A percentile compares a stretch with the other conserved stretches of the same genome.
These are phyloP conservation scores for Zaprionus ghesquierei DNA, from an alignment of 1,140 invertebrate genomes.

Conservation along the genomic window DNA sequence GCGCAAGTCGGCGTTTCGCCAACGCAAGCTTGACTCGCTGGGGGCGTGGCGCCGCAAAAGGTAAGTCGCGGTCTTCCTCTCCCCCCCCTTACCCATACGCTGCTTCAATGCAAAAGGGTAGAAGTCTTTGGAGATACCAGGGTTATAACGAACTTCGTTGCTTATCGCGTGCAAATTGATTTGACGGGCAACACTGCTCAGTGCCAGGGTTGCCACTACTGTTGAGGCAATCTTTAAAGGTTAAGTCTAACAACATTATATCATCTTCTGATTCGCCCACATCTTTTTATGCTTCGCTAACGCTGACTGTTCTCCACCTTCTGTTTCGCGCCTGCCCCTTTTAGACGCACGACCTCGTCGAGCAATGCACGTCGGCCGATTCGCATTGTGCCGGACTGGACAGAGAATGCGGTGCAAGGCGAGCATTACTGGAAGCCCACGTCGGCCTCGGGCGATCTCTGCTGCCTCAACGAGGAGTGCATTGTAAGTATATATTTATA, in stretches of 20 bases:
- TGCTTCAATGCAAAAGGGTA: too few species aligned
- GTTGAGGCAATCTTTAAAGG: too few species aligned
- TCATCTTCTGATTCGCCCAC: not conserved
- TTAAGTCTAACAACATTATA: not conserved
- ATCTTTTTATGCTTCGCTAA: constrained; percentile 24
- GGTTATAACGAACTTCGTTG: not conserved
- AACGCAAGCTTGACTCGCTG: constrained; percentile 76
- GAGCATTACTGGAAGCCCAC: constrained; percentile 95
- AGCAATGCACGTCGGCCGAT: constrained; percentile 85
- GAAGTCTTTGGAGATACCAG: too few species aligned
- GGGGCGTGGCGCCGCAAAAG: constrained; percentile 72
- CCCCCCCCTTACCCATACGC: too few species aligned
- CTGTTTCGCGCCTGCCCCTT: constrained; percentile 9
- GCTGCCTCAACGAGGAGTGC: constrained; percentile 95
- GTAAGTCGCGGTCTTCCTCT: constrained; percentile 41
- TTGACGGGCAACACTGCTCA: too few species aligned
- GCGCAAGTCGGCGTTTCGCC: constrained; percentile 74
- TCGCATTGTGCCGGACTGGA: constrained; percentile 92
- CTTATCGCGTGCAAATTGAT: constrained; percentile 9
- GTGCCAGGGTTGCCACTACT: too few species aligned
- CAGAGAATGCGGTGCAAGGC: constrained; percentile 89
- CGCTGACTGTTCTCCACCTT: constrained; percentile 29
- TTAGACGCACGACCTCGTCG: constrained; percentile 84
- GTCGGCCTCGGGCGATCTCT: constrained; percentile 94
- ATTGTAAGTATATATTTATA: constrained; percentile 86